Base-by-base conservation (phyloP, 2,888 invertebrate genomes). In the Pseudolycoriella hygida region DNA sequence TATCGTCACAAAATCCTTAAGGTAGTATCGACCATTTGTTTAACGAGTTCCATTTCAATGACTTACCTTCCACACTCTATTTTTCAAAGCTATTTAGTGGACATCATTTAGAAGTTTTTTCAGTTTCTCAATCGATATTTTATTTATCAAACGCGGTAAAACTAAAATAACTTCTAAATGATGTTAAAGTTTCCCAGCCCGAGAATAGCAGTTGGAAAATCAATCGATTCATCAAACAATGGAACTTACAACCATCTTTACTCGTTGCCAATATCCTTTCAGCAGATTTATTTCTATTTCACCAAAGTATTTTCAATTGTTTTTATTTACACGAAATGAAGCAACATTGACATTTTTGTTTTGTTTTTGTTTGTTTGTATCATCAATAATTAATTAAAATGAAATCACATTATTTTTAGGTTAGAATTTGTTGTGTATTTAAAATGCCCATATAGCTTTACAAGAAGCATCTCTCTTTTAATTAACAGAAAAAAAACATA, bases 391-490 rank as follows among this genome's bases (percentile, higher is more conserved):
- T 19, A n/a, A 18, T 19, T 12, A 18, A 19, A 19, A 40, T 18
- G n/a, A 19, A 40, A 18, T 40, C 40, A 19, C 18, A 19, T 19
- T 40, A 20, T n/a, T 40, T 34, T 40, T 40, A 39, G 32, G 20
- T 38, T 44, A 38, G 39, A 30, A 39, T 44, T 44, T 44, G 12
- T 37, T 42, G 34, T 46, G 31, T 46, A 39, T 43, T 30, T 38
- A 48, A 51, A 54, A 54, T 62, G 65, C 64, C 65, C 65, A 65
- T 65, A 65, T 59, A 60, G 59, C 60, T 58, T 56, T 58, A 56
- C 54, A 53, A 53, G 53, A 50, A 39, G 39, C 39, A 39, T 39
- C 39, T 17, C 15, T 39, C 11, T 8, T 37, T 14, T 37, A 37
- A n/a, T n/a, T n/a, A n/a, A n/a, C n/a, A n/a, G n/a, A 14, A 14